Base-by-base conservation (phyloP, 2,888 invertebrate species). In the Callimorpha dominula region DNA sequence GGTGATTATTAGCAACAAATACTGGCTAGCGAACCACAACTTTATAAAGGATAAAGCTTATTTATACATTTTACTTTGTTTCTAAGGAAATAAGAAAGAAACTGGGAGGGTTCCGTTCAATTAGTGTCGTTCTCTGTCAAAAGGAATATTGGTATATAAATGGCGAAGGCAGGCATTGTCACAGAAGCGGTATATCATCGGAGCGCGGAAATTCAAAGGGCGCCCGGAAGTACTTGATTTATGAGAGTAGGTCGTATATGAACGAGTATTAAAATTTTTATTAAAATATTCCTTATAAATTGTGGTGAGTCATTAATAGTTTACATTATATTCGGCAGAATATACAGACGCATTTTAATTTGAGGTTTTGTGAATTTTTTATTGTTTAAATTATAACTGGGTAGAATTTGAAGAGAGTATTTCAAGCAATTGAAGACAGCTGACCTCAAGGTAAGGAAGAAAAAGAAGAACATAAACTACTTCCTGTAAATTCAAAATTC, bases 191-290 rank as follows among this genome's bases (percentile, higher is more conserved):
- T 93, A 93, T 93, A 93, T 93, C 93, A 94, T 91, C 88, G 89
- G 87, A 86, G 88, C 84, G 88, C 90, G 90, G 92, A 93, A 92
- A 91, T 92, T 93, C 92, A 94, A 93, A 93, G 93, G 93, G 91
- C 90, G 91, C 85, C 88, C 91, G 93, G 92, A 93, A 93, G 92
- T 92, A 91, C 92, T 93, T 94, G 94, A 94, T 94, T 94, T 94
- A 94, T 90, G 93, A 90, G 89, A 88, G 88, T 86, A 88, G 87
- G 88, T 87, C 90, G 88, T 90, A 88, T 91, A 92, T 90, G 92
- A 85, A 89, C 89, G 88, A 87, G 90, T 91, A 93, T 94, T 94
- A 93, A 94, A 93, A 92, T 88, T 90, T 91, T 93, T 91, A 93
- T 94, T 93, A 94, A 93, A 93, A 92, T 91, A 91, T 92, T 91